Percentiles rank a stretch among this genome's conserved stretches.
Evolutionary conservation across 1,140 invertebrate genomes (phyloP).

Genomic region (Charaxes varanes): DNA sequence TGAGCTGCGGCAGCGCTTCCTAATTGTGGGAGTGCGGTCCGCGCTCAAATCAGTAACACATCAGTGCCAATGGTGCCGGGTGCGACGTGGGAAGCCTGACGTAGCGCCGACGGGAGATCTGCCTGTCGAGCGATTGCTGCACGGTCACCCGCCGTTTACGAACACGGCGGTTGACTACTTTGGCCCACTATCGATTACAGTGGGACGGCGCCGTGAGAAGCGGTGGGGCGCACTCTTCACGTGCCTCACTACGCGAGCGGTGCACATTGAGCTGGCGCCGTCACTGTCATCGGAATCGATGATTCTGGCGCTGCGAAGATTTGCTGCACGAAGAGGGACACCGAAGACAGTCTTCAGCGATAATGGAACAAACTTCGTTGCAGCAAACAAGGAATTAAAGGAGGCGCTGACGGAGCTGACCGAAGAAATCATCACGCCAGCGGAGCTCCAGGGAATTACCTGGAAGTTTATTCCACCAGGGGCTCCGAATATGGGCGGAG

Average conservation of each 20-base stretch:
- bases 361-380: constrained; percentile 6
- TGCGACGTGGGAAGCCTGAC: neutral
- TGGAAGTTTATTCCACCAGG: constrained; percentile 31
- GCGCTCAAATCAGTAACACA: constrained; percentile 11
- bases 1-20: constrained; percentile 11
- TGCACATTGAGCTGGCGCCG: constrained; percentile 25
- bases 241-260: constrained; percentile 25
- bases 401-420: constrained; percentile 11
- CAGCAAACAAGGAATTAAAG: neutral
- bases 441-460: neutral
- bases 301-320: constrained; percentile 1
- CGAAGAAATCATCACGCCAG: constrained; percentile 3
- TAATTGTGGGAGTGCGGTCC: constrained; percentile 8
- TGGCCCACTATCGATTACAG: constrained; percentile 22
- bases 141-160: constrained; percentile 20
- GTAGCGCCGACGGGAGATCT: constrained; percentile 9
- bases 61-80: constrained; percentile 1
- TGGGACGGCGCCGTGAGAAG: constrained; percentile 21
- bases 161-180: constrained; percentile 27
- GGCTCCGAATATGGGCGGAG: constrained; percentile 27
- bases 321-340: neutral
- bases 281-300: neutral
- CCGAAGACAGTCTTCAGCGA: neutral
- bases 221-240: constrained; percentile 28
- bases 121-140: constrained; percentile 10